These are phyloP conservation scores for Tringa solitaria DNA, from an alignment of 2,113 vertebrate species.

Conservation along the genomic window DNA sequence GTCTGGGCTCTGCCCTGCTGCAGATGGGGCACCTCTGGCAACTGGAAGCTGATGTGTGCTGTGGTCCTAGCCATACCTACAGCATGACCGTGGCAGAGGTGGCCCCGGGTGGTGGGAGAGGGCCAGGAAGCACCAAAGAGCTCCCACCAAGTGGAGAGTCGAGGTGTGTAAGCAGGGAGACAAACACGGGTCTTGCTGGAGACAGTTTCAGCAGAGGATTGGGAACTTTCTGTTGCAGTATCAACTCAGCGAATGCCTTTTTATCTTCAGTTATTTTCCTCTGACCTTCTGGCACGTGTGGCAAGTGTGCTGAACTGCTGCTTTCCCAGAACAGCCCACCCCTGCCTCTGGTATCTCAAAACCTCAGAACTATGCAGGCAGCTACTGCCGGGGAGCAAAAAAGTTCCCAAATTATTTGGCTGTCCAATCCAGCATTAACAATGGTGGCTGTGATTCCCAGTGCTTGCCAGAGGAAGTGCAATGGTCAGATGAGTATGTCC, in stretches of 20 bases:
- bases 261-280: background rate
- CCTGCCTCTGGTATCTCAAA: background rate
- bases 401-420: background rate
- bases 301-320: background rate
- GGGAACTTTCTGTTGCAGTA: background rate
- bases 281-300: background rate
- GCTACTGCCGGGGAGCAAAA: background rate
- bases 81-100: background rate
- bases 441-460: background rate
- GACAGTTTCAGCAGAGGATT: rapidly evolving
- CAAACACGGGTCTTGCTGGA: background rate
- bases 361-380: background rate
- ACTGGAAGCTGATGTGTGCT: background rate
- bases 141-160: background rate
- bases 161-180: background rate
- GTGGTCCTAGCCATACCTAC: rapidly evolving
- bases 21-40: background rate
- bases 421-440: background rate
- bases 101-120: background rate
- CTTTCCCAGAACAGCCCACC: background rate
- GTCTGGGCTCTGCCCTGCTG: background rate
- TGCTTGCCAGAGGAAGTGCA: background rate
- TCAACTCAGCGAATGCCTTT: background rate
- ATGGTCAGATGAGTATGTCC: background rate
- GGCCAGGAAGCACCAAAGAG: background rate